Evolutionary conservation across 2,888 invertebrate genomes (phyloP).

Genomic region (Ennomos fuscantarius): DNA sequence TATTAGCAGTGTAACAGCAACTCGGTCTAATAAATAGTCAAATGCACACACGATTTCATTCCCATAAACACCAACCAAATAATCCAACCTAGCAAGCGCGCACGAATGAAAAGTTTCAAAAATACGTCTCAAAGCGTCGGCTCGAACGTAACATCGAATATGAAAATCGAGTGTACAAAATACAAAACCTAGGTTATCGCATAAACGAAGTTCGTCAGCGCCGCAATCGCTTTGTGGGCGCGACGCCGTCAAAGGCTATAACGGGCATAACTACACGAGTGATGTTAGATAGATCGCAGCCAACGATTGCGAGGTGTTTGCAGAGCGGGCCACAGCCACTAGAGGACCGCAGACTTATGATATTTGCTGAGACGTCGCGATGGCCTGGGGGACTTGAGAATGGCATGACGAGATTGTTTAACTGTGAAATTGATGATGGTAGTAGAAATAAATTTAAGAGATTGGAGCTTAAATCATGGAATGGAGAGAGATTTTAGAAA

Average conservation of each 20-base stretch:
- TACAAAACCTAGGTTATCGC: slow-evolving; percentile 51
- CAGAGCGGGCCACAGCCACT: slow-evolving; percentile 20
- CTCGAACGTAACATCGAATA: slow-evolving; percentile 46
- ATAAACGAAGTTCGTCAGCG: slow-evolving; percentile 55
- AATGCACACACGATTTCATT: too few relatives aligned
- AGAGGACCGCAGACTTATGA: slow-evolving; percentile 61
- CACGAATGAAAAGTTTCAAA: slow-evolving; percentile 23
- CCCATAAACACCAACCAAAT: neutral
- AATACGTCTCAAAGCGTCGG: slow-evolving; percentile 46
- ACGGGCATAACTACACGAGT: slow-evolving; percentile 16
- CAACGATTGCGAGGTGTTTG: slow-evolving; percentile 10
- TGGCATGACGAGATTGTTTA: slow-evolving; percentile 16
- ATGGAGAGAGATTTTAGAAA: too few relatives aligned
- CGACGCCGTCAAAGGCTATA: slow-evolving; percentile 51
- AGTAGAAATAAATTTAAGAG: too few relatives aligned
- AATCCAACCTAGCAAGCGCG: neutral
- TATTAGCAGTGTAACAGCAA: too few relatives aligned
- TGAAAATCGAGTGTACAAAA: slow-evolving; percentile 45
- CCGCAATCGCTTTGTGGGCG: slow-evolving; percentile 49
- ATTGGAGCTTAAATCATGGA: too few relatives aligned
- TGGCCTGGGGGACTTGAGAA: slow-evolving; percentile 18
- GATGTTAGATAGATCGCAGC: slow-evolving; percentile 53
- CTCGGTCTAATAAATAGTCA: too few relatives aligned
- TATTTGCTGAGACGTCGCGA: slow-evolving; percentile 55
- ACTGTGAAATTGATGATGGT: slow-evolving; percentile 9